Conservation (phyloP, 1,140 invertebrate genomes). For the Drosophila takahashii region DNA sequence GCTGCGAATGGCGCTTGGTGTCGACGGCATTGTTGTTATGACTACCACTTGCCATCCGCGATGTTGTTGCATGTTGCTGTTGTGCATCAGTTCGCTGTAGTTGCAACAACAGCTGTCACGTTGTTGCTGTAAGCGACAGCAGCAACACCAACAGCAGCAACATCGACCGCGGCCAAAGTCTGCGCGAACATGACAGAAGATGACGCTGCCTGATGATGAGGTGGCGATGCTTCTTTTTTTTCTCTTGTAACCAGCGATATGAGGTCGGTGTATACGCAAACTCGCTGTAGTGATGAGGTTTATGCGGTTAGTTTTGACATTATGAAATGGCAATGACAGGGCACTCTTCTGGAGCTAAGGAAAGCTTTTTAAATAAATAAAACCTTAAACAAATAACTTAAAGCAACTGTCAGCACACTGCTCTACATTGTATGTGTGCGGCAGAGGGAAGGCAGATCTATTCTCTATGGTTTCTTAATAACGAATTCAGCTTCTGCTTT, state of each 20-base stretch:
- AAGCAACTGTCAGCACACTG: no score
- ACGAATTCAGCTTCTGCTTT: no score
- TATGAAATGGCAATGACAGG: neutral
- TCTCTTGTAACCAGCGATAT: neutral
- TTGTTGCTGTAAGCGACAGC: constrained; percentile 35
- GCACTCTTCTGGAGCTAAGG: neutral
- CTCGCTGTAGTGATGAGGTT: neutral
- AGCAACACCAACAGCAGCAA: constrained; percentile 21
- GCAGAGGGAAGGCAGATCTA: no score
- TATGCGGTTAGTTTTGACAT: constrained; percentile 12
- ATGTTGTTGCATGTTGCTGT: constrained; percentile 51
- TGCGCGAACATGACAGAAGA: constrained; percentile 59
- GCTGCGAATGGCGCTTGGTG: constrained; percentile 56
- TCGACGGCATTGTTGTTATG: constrained; percentile 61
- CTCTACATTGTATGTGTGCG: no score
- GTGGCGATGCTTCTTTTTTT: constrained; percentile 35
- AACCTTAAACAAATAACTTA: neutral
- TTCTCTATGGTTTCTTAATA: no score
- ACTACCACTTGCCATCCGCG: constrained; percentile 53
- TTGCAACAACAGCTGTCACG: constrained; percentile 55
- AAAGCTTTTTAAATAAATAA: neutral
- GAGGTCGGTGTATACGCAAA: constrained; percentile 15
- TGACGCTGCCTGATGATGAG: constrained; percentile 49
- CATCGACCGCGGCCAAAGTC: constrained; percentile 52
- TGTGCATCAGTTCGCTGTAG: constrained; percentile 39